A percentile compares a stretch with the other conserved stretches of the same genome.
These are phyloP conservation scores for Tipula lateralis DNA, from an alignment of 2,888 invertebrate species.

Conservation along the genomic window DNA sequence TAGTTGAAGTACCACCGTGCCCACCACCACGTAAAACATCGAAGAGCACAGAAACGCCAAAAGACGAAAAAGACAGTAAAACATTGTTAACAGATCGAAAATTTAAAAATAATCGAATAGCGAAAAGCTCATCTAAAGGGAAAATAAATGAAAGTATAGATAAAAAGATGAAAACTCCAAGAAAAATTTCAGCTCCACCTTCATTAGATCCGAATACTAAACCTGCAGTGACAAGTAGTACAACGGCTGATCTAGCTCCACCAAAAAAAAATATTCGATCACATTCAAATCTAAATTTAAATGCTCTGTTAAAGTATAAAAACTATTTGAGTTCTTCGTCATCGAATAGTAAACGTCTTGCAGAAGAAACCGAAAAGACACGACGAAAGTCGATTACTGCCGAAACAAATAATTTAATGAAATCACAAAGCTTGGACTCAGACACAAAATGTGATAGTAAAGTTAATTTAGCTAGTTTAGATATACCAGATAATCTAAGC, in stretches of 20 bases:
- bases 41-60: not conserved
- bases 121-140: constrained; percentile 45
- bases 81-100: constrained; percentile 44
- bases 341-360: constrained; percentile 39
- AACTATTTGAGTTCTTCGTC: constrained; percentile 38
- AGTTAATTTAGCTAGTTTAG: constrained; percentile 33
- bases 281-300: constrained; percentile 43
- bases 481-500: not conserved
- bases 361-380: constrained; percentile 43
- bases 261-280: constrained; percentile 36
- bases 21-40: constrained; percentile 28
- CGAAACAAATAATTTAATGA: constrained; percentile 38
- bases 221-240: not conserved
- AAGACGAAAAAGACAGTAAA: constrained; percentile 37
- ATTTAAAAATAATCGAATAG: constrained; percentile 45
- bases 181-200: constrained; percentile 40
- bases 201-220: constrained; percentile 32
- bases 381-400: constrained; percentile 43
- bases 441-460: not conserved
- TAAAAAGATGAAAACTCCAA: constrained; percentile 40
- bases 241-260: constrained; percentile 27
- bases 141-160: constrained; percentile 41
- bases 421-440: not conserved
- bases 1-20: not conserved
- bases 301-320: constrained; percentile 41